Conservation (phyloP, 2,797 vertebrate species). For the Falco biarmicus region DNA sequence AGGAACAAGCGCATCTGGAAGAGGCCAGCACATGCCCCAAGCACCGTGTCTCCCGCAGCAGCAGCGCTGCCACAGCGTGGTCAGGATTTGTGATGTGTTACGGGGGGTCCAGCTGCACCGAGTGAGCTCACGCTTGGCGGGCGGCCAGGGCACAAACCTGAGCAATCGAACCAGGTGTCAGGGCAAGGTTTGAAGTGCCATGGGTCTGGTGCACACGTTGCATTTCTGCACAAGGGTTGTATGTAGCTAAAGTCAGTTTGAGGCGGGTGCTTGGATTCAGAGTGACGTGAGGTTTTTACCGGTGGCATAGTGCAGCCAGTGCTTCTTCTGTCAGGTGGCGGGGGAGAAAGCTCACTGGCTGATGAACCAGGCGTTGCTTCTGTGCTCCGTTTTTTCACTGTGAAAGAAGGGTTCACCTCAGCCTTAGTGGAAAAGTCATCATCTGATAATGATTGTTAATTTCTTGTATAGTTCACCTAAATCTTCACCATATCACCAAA, state of each 20-base stretch:
- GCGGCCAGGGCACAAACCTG: conserved; percentile 14
- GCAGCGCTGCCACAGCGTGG: fast-evolving
- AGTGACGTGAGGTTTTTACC: background rate
- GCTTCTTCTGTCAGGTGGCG: background rate
- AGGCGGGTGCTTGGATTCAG: background rate
- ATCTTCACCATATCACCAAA: background rate
- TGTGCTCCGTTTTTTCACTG: background rate
- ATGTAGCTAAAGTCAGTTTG: no score
- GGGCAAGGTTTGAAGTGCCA: background rate
- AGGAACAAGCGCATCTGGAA: background rate
- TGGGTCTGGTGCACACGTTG: background rate
- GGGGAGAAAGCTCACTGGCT: background rate
- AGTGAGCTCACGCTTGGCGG: conserved; percentile 59
- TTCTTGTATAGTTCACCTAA: background rate
- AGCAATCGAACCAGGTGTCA: background rate
- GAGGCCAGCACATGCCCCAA: background rate
- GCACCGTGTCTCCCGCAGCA: fast-evolving
- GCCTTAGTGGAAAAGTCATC: background rate
- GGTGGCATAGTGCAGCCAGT: fast-evolving
- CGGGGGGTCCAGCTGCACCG: conserved; percentile 25
- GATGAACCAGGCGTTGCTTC: fast-evolving
- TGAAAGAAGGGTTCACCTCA: background rate
- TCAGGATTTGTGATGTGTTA: background rate
- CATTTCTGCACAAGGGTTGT: background rate
- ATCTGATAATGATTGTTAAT: background rate